phyloP scores from a whole-genome alignment of 2,113 vertebrate genomes.

The Erythrocercus mccallii region DNA sequence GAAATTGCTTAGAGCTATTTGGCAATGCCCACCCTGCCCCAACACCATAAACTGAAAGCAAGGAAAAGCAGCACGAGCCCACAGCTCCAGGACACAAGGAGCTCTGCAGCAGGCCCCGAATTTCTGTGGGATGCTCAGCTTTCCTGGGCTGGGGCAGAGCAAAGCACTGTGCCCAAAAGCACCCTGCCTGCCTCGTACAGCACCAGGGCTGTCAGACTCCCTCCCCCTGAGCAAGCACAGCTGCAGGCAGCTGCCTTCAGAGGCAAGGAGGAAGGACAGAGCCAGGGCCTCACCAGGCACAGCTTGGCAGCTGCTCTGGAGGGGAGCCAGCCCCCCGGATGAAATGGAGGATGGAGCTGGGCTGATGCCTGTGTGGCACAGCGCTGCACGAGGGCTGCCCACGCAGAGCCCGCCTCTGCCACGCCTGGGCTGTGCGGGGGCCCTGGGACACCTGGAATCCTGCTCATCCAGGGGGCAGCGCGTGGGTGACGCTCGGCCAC shows the following conservation, averaged over 20 bases:
- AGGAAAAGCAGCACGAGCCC: not conserved
- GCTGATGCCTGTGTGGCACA: not conserved
- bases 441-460: not conserved
- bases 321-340: slow-evolving; percentile 32
- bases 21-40: not conserved
- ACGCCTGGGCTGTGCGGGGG: not conserved
- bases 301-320: slow-evolving; percentile 44
- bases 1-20: not conserved
- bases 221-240: not conserved
- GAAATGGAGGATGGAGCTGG: not conserved
- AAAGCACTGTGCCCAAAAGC: not conserved
- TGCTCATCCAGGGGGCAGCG: accelerated
- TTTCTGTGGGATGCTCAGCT: not conserved
- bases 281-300: not conserved
- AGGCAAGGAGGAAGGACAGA: not conserved
- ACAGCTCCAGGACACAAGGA: not conserved
- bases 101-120: not conserved
- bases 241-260: not conserved
- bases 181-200: accelerated
- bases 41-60: not conserved
- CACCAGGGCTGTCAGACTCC: not conserved
- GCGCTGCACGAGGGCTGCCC: not conserved
- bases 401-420: not conserved
- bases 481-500: accelerated
- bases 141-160: not conserved